Evolutionary conservation across 2,797 vertebrate genomes (phyloP).

Genomic region (Enteromius treurensis): DNA sequence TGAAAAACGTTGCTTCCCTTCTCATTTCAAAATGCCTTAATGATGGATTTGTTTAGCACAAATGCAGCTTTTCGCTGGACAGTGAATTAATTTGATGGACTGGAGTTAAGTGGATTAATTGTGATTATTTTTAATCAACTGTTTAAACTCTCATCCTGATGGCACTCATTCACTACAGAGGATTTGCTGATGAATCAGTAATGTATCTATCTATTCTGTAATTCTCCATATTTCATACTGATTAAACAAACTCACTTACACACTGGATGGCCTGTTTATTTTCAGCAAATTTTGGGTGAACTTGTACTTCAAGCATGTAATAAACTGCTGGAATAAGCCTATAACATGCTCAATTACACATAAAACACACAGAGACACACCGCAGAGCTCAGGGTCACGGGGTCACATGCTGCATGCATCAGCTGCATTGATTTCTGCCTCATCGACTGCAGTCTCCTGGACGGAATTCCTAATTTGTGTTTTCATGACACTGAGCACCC

Average conservation of each 20-base stretch:
- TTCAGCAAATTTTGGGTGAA: background rate
- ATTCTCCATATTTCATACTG: background rate
- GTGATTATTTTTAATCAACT: background rate
- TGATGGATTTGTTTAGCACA: background rate
- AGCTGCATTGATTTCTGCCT: constrained; percentile 51
- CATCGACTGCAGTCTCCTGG: constrained; percentile 38
- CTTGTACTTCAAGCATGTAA: background rate
- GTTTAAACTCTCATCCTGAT: background rate
- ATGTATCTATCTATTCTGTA: background rate
- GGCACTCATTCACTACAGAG: background rate
- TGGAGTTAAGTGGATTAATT: background rate
- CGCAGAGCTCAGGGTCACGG: constrained; percentile 40
- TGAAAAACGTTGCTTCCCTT: background rate
- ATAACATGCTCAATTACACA: constrained; percentile 32
- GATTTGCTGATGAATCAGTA: background rate
- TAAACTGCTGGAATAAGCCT: constrained; percentile 33
- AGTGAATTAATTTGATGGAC: background rate
- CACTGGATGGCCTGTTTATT: background rate
- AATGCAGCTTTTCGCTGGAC: background rate
- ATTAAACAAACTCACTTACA: background rate
- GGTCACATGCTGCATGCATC: constrained; percentile 49
- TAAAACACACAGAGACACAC: constrained; percentile 43
- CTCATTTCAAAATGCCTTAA: background rate
- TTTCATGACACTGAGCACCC: background rate
- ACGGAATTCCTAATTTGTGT: constrained; percentile 44